phyloP scores from a whole-genome alignment of 2,797 vertebrate species.

The Chelidonichthys spinosus region DNA sequence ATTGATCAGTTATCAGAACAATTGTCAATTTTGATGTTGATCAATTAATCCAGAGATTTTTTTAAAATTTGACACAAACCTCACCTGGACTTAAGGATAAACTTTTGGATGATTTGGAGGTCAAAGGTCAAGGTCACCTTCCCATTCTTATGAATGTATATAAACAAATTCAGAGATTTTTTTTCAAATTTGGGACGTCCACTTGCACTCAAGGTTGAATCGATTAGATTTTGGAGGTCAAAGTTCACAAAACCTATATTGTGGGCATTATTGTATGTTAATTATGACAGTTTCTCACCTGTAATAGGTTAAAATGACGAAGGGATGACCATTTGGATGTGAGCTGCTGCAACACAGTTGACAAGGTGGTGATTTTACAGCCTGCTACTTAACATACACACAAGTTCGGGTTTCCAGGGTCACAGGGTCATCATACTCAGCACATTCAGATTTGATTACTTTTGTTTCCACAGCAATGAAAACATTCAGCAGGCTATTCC shows the following conservation, averaged over 20 bases:
- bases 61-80: neutral
- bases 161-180: neutral
- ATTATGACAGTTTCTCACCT: neutral
- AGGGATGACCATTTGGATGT: neutral
- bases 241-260: neutral
- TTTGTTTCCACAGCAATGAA: neutral
- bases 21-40: neutral
- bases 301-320: neutral
- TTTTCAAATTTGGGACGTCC: neutral
- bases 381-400: neutral
- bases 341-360: neutral
- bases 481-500: neutral
- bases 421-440: neutral
- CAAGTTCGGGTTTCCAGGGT: neutral
- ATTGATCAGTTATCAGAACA: neutral
- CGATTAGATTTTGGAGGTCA: neutral
- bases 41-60: neutral
- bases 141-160: neutral
- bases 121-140: neutral
- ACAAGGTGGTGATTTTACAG: neutral
- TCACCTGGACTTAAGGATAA: neutral
- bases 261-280: neutral
- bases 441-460: neutral
- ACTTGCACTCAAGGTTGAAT: neutral
- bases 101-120: too few relatives aligned